These are phyloP conservation scores for Tamandua tetradactyla DNA, from an alignment of 2,797 vertebrate species.

Conservation along the genomic window DNA sequence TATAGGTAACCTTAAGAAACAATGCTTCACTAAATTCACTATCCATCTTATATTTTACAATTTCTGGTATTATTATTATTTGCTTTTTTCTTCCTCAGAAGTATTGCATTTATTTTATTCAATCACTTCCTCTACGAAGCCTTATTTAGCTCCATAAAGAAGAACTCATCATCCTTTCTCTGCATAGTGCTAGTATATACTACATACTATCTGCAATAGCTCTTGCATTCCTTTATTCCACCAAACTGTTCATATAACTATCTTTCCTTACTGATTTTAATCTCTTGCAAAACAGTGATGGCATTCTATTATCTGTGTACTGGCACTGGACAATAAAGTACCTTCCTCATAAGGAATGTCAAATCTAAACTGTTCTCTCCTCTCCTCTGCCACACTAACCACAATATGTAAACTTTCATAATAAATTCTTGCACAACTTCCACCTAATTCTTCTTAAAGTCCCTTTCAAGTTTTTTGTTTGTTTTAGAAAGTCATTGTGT, in stretches of 20 bases:
- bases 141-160: not conserved
- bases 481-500: constrained; percentile 18
- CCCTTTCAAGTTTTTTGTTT: not conserved
- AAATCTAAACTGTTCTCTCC: not conserved
- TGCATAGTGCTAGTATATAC: not conserved
- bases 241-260: not conserved
- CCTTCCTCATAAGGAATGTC: not conserved
- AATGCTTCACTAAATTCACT: not conserved
- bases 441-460: not conserved
- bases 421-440: not conserved
- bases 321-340: not conserved
- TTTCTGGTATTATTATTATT: constrained; percentile 30
- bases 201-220: not conserved
- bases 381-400: not conserved
- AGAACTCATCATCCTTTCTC: not conserved
- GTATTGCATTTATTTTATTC: not conserved
- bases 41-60: not conserved
- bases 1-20: not conserved
- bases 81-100: not conserved
- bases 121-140: not conserved
- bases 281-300: not conserved
- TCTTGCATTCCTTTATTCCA: not conserved
- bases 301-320: not conserved
- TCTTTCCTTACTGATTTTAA: not conserved
- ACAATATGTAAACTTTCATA: not conserved